phyloP scores from a whole-genome alignment of 2,113 vertebrate genomes.

The Heptranchias perlo region DNA sequence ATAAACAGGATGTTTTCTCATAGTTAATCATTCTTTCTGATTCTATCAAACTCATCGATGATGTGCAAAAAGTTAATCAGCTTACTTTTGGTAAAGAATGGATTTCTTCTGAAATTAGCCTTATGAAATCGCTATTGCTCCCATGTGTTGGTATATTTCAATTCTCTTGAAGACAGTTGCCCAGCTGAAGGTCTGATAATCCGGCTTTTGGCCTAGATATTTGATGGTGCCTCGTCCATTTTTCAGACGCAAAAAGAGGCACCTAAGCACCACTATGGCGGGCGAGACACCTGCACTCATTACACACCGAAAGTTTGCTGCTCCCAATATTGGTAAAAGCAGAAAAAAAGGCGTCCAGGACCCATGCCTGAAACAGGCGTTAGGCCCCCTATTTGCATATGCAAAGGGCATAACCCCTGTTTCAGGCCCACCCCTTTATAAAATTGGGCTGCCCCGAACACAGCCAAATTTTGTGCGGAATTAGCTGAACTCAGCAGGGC shows the following conservation, averaged over 20 bases:
- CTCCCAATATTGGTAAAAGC: background rate
- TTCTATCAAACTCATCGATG: constrained; percentile 50
- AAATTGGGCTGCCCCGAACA: background rate
- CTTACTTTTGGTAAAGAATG: constrained; percentile 47
- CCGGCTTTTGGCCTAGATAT: background rate
- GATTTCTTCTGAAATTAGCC: constrained; percentile 52
- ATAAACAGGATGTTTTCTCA: constrained; percentile 42
- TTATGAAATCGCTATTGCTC: constrained; percentile 51
- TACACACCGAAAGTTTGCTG: background rate
- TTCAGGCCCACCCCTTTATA: background rate
- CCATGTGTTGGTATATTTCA: constrained; percentile 46
- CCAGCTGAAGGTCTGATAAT: background rate
- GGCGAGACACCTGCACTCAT: background rate
- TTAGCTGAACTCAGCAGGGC: background rate
- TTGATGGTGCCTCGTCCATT: background rate
- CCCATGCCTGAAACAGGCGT: background rate
- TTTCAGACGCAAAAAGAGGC: background rate
- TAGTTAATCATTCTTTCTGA: constrained; percentile 46
- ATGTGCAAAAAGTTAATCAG: constrained; percentile 51
- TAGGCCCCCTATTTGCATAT: background rate
- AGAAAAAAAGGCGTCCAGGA: background rate
- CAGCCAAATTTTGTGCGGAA: background rate
- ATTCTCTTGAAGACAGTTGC: background rate
- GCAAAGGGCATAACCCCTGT: background rate
- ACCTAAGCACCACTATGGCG: background rate